These are phyloP conservation scores for Drosophila malerkotliana DNA, from an alignment of 1,140 invertebrate genomes.

Conservation along the genomic window DNA sequence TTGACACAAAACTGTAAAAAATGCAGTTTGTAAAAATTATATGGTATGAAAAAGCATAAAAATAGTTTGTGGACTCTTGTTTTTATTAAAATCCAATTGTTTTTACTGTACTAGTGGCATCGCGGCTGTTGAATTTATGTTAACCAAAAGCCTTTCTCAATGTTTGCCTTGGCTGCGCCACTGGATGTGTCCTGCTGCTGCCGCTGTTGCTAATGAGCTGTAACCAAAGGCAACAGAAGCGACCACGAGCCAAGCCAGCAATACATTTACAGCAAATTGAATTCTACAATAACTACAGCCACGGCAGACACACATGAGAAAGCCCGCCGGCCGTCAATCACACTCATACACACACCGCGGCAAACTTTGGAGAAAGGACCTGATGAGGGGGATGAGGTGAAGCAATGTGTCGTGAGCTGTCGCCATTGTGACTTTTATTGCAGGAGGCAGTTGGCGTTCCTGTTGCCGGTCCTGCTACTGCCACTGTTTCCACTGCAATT, in stretches of 20 bases:
- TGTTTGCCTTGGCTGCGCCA: constrained; percentile 11
- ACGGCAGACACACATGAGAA: constrained; percentile 11
- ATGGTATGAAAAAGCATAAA: too few species aligned
- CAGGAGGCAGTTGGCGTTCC: constrained; percentile 36
- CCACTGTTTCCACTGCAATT: constrained; percentile 46
- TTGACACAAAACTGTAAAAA: background rate
- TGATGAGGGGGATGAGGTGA: background rate
- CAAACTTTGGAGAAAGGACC: background rate
- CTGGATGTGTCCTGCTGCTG: constrained; percentile 21
- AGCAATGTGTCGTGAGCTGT: constrained; percentile 52
- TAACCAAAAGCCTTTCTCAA: constrained; percentile 44
- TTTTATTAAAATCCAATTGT: background rate
- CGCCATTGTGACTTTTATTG: constrained; percentile 50
- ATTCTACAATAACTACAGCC: constrained; percentile 51
- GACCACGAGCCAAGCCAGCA: constrained; percentile 41
- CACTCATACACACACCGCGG: constrained; percentile 7
- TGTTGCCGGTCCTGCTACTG: constrained; percentile 6
- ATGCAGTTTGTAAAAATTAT: background rate
- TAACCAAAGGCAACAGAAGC: constrained; percentile 62
- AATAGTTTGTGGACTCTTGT: background rate
- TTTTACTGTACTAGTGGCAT: constrained; percentile 28
- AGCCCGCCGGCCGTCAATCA: constrained; percentile 40
- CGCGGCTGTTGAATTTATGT: constrained; percentile 34
- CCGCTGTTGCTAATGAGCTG: constrained; percentile 59
- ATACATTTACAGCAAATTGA: constrained; percentile 65